Evolutionary conservation across 2,888 invertebrate species (phyloP).

Genomic region (Macropis europaea): DNA sequence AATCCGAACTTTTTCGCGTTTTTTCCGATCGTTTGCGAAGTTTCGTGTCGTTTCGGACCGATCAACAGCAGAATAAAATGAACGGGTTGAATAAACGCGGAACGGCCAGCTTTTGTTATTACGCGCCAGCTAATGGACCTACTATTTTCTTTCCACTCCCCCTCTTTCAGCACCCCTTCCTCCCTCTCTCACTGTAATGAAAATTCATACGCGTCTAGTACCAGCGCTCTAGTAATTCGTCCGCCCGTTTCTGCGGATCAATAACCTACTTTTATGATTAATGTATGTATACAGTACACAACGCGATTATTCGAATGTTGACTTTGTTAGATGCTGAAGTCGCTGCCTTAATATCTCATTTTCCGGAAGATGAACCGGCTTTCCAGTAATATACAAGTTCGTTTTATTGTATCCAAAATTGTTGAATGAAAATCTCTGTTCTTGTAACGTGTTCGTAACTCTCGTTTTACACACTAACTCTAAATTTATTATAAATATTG

Average conservation of each 20-base stretch:
- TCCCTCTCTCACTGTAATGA: background rate
- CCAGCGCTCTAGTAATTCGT: slow-evolving; percentile 32
- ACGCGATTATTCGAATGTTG: slow-evolving; percentile 36
- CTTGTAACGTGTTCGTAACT: no score
- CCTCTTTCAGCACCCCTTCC: background rate
- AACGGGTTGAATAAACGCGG: slow-evolving; percentile 1
- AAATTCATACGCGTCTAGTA: slow-evolving; percentile 42
- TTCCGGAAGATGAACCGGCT: background rate
- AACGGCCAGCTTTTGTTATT: slow-evolving; percentile 11
- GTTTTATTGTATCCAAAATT: no score
- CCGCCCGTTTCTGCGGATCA: slow-evolving; percentile 53
- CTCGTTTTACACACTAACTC: no score
- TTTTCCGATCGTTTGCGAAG: background rate
- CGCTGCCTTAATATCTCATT: slow-evolving; percentile 17
- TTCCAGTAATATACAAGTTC: slow-evolving; percentile 6
- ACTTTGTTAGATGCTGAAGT: slow-evolving; percentile 21
- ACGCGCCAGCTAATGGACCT: slow-evolving; percentile 13
- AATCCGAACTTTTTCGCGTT: background rate
- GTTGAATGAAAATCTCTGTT: no score
- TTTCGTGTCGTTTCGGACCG: background rate
- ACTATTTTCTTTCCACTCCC: background rate
- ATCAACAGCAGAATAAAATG: slow-evolving; percentile 19
- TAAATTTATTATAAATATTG: no score
- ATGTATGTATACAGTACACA: slow-evolving; percentile 34
- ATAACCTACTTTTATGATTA: slow-evolving; percentile 58